Evolutionary conservation across 2,113 vertebrate species (phyloP).

Genomic region (Lampris incognitus): DNA sequence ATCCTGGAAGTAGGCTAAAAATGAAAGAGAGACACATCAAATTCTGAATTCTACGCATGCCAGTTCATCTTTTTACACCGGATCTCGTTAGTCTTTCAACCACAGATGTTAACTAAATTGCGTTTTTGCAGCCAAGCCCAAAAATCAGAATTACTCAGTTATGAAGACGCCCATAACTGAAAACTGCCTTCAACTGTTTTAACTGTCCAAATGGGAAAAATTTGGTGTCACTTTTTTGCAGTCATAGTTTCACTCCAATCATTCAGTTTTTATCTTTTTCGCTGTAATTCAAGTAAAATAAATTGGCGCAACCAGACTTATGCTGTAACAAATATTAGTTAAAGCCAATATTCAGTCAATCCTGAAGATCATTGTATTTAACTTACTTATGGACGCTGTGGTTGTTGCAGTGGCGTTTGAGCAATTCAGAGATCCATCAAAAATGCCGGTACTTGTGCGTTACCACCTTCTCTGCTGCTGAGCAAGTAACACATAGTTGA

Average conservation of each 20-base stretch:
- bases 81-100: constrained; percentile 74
- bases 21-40: constrained; percentile 75
- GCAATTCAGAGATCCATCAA: too few species aligned
- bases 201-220: constrained; percentile 62
- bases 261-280: constrained; percentile 1
- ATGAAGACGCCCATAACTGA: constrained; percentile 71
- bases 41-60: constrained; percentile 58
- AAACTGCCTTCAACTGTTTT: constrained; percentile 74
- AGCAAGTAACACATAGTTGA: too few species aligned
- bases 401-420: too few species aligned
- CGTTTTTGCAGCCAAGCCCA: constrained; percentile 67
- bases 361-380: too few species aligned
- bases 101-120: constrained; percentile 61
- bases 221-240: constrained; percentile 26
- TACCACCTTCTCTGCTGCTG: too few species aligned
- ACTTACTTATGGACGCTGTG: too few species aligned
- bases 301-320: too few species aligned
- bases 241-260: constrained; percentile 15
- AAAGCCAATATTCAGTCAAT: too few species aligned
- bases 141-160: constrained; percentile 81
- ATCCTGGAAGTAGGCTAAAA: constrained; percentile 72
- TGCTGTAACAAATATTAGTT: too few species aligned
- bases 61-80: constrained; percentile 54
- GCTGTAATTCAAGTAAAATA: not conserved
- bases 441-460: too few species aligned